Base-by-base conservation (phyloP, 2,888 invertebrate genomes). In the Heliconius charithonia region DNA sequence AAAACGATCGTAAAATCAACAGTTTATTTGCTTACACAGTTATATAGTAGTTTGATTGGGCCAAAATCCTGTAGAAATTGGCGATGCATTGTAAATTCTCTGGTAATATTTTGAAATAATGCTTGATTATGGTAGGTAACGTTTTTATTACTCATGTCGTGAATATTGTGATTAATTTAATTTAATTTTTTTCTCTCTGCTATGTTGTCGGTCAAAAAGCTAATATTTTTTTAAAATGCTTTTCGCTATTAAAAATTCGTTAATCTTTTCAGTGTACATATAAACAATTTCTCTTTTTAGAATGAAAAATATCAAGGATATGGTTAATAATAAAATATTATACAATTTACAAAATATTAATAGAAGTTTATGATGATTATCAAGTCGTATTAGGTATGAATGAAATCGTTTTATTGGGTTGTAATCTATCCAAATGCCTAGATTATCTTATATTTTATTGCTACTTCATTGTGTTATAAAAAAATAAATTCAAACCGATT, bases 11-110 rank as follows among this genome's bases (percentile, higher is more conserved):
- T 76, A 75, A 79, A 79, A 76, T 79, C 25, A 73, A 16, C 76
- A 69, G 79, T 69, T 73, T 73, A 79, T 79, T 79, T 76, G 74
- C 77, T 67, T 73, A 76, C 63, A 51, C 76, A 73, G 76, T 79
- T 79, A 79, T 76, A 51, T 76, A 69, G n/a, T n/a, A 59, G 32
- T 62, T 73, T 76, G 76, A 77, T 79, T 76, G 41, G 45, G 67
- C 45, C 59, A 79, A 73, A 69, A 37, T 69, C 62, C 73, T 76
- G 59, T 32, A 29, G 29, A 51, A 29, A 65, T 56, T 72, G 45
- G 45, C 51, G 32, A 37, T 37, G 22, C 51, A 32, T 69, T 71
- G n/a, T 70, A 27, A 25, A 29, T 32, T 51, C 6, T 29, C 13
- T 59, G 37, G 16, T 32, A 25, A 29, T 66, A 13, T 56, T 16